A percentile compares a stretch with the other conserved stretches of the same genome.
Conservation (phyloP, 2,113 vertebrate species). For the Elephantulus edwardii region DNA sequence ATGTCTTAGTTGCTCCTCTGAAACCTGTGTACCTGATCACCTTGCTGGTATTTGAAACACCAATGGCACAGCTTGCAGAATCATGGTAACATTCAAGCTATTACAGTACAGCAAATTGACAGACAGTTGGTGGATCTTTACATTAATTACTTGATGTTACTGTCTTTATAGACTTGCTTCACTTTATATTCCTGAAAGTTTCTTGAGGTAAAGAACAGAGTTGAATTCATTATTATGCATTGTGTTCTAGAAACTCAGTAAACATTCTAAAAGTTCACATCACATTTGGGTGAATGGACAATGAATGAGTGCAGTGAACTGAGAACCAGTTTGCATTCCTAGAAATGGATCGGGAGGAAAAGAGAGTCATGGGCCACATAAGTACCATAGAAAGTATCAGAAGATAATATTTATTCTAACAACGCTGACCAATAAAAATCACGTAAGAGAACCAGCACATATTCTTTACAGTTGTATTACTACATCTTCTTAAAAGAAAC, state of each 20-base stretch:
- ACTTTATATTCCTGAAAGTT: not conserved
- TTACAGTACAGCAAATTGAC: not conserved
- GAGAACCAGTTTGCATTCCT: not conserved
- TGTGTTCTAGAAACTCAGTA: slow-evolving; percentile 2
- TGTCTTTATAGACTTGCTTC: not conserved
- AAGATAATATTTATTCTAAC: not conserved
- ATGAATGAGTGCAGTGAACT: not conserved
- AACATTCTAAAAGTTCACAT: slow-evolving; percentile 18
- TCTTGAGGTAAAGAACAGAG: not conserved
- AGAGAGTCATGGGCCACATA: not conserved
- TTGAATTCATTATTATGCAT: slow-evolving; percentile 23
- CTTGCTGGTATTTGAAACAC: not conserved
- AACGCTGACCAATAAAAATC: too few species aligned
- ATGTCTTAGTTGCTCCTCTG: not conserved
- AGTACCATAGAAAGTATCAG: not conserved
- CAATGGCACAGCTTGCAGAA: not conserved
- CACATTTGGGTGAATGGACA: not conserved
- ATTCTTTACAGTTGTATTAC: not conserved
- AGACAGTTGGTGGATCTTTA: not conserved
- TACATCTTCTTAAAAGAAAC: not conserved
- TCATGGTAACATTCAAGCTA: not conserved
- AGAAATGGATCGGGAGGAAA: not conserved
- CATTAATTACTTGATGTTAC: not conserved
- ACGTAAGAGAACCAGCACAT: too few species aligned
- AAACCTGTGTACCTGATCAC: not conserved